A percentile compares a stretch with the other conserved stretches of the same genome.
These are phyloP conservation scores for Amphipyra tragopoginis DNA, from an alignment of 2,888 invertebrate genomes.

Conservation along the genomic window DNA sequence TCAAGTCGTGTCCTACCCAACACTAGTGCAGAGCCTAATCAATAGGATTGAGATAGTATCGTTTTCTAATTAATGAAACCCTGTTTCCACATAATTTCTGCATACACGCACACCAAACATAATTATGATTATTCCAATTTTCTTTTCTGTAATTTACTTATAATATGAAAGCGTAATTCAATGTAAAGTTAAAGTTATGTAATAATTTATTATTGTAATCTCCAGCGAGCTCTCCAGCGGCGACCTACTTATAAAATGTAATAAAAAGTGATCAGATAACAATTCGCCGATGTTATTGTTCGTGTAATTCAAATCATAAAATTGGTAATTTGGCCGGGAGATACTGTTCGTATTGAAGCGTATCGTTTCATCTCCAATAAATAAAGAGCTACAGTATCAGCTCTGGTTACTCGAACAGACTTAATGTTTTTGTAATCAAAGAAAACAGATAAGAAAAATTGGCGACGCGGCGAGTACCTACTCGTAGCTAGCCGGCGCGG, in stretches of 20 bases:
- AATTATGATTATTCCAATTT: too few species aligned
- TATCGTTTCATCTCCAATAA: constrained; percentile 9
- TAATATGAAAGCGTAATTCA: background rate
- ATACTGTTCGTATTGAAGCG: constrained; percentile 7
- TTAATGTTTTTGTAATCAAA: constrained; percentile 31
- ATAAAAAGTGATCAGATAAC: constrained; percentile 19
- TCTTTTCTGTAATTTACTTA: background rate
- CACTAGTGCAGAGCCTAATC: too few species aligned
- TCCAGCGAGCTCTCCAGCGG: background rate
- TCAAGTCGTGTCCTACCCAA: too few species aligned
- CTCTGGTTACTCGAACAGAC: constrained; percentile 5
- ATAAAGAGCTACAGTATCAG: constrained; percentile 8
- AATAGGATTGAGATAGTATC: background rate
- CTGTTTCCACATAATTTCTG: too few species aligned
- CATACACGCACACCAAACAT: too few species aligned
- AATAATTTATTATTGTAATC: background rate
- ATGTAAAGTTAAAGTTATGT: background rate
- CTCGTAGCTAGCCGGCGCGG: background rate
- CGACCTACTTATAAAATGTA: constrained; percentile 1
- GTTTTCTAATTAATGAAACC: background rate
- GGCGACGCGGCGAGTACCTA: constrained; percentile 1
- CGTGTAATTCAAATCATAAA: constrained; percentile 20
- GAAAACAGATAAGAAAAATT: constrained; percentile 24
- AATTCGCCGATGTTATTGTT: constrained; percentile 8
- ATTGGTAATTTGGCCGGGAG: constrained; percentile 17